These are phyloP conservation scores for Lipophrys pholis DNA, from an alignment of 2,113 vertebrate species.

Conservation along the genomic window DNA sequence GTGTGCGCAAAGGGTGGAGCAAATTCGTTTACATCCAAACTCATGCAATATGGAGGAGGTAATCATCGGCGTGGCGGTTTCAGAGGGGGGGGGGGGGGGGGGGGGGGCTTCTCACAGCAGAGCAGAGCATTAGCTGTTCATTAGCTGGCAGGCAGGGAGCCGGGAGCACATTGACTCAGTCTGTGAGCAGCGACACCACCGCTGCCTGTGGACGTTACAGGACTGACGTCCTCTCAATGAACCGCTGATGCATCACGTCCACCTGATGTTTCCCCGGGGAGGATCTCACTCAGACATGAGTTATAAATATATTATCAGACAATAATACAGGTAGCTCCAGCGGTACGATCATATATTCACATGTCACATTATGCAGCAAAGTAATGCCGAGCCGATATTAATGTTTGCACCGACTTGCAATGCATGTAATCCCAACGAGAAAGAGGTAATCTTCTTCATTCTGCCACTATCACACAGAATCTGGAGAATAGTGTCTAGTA, in stretches of 20 bases:
- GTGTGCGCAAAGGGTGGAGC: constrained; percentile 21
- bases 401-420: background rate
- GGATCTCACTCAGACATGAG: background rate
- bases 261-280: constrained; percentile 38
- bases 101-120: constrained; percentile 37
- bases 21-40: constrained; percentile 64
- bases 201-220: constrained; percentile 53
- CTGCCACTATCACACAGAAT: too few species aligned
- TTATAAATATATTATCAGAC: too few species aligned
- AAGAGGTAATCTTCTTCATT: too few species aligned
- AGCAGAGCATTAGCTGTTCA: constrained; percentile 64
- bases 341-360: too few species aligned
- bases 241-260: constrained; percentile 27
- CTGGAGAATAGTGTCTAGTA: too few species aligned
- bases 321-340: too few species aligned
- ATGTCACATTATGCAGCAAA: background rate
- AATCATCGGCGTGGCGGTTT: constrained; percentile 56
- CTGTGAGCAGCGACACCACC: constrained; percentile 34
- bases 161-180: constrained; percentile 62
- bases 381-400: background rate
- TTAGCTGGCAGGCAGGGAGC: constrained; percentile 65
- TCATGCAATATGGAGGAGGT: constrained; percentile 70
- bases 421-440: background rate
- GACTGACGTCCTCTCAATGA: constrained; percentile 21
- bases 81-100: too few species aligned